Base-by-base conservation (phyloP, 1,140 invertebrate genomes). In the Bombus waltoni region DNA sequence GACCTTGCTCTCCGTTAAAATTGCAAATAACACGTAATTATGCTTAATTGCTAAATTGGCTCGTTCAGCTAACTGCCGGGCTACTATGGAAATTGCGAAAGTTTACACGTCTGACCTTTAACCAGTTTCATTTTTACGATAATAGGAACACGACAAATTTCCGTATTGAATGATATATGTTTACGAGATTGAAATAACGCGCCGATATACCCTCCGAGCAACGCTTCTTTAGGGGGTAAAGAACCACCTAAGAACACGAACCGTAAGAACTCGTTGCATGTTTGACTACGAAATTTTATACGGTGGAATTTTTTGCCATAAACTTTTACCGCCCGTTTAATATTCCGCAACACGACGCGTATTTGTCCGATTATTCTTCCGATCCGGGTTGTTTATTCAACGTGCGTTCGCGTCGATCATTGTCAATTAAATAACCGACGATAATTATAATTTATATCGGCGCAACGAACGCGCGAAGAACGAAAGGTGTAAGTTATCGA, bases 21-120 rank as follows among this genome's bases (percentile, higher is more conserved):
- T 59, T 71, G 65, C 65, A 57, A 78, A 59, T 71, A 78, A 71
- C 75, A 18, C n/a, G 75, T 59, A 44, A 84, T 79, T 76, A 71
- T 66, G 47, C 25, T 59, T 59, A 78, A 84, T 83, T 77, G 38
- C 74, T 42, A 70, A 70, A 83, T 71, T 70, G 57, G 75, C 65
- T 84, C 75, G 35, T 84, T 78, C 47, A 57, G 22, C 4, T 71
- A 84, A 84, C 44, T 53, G 32, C 35, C 11, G n/a, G 18, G n/a
- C 65, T 44, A 32, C n/a, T 25, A 13, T 1, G 38, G 47, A 71
- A 78, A 78, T 78, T 83, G 47, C 18, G 11, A 42, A 53, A 28
- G 75, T 53, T 62, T 47, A 18, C 71, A 47, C 32, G 13, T 62
- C 25, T 66, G 74, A 77, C 44, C 74, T 70, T 83, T 83, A 44